phyloP scores from a whole-genome alignment of 2,888 invertebrate species.

The Drosophila lutescens region DNA sequence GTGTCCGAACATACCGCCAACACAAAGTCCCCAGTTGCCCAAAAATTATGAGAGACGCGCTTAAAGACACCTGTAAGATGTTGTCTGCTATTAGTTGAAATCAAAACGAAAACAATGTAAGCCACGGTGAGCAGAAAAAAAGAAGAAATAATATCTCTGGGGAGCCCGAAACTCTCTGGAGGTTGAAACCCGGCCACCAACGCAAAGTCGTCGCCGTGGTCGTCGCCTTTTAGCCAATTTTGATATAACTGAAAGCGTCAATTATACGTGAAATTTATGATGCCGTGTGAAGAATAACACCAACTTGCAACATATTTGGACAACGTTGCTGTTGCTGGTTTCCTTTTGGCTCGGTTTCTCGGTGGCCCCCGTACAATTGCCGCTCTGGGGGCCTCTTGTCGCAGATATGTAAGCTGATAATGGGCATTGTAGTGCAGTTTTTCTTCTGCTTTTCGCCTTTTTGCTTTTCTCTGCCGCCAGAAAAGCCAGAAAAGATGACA shows the following conservation, averaged over 20 bases:
- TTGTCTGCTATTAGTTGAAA: slow-evolving; percentile 62
- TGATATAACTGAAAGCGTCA: slow-evolving; percentile 83
- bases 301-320: slow-evolving; percentile 81
- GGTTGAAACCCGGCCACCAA: slow-evolving; percentile 58
- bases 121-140: slow-evolving; percentile 32
- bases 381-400: slow-evolving; percentile 66
- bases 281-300: slow-evolving; percentile 83
- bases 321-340: slow-evolving; percentile 44
- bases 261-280: slow-evolving; percentile 84
- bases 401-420: slow-evolving; percentile 71
- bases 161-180: slow-evolving; percentile 37
- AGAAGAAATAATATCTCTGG: slow-evolving; percentile 57
- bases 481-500: slow-evolving; percentile 66
- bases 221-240: slow-evolving; percentile 77
- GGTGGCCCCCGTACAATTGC: slow-evolving; percentile 59
- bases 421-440: slow-evolving; percentile 76
- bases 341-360: slow-evolving; percentile 13
- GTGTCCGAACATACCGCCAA: slow-evolving; percentile 39
- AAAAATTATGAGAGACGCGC: slow-evolving; percentile 27
- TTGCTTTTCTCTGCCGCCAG: slow-evolving; percentile 21
- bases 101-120: slow-evolving; percentile 55
- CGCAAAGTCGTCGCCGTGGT: slow-evolving; percentile 55
- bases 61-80: slow-evolving; percentile 65
- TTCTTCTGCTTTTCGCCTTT: slow-evolving; percentile 3
- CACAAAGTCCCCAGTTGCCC: slow-evolving; percentile 27